Evolutionary conservation across 2,797 vertebrate genomes (phyloP).

Genomic region (Pangasius larnaudii): DNA sequence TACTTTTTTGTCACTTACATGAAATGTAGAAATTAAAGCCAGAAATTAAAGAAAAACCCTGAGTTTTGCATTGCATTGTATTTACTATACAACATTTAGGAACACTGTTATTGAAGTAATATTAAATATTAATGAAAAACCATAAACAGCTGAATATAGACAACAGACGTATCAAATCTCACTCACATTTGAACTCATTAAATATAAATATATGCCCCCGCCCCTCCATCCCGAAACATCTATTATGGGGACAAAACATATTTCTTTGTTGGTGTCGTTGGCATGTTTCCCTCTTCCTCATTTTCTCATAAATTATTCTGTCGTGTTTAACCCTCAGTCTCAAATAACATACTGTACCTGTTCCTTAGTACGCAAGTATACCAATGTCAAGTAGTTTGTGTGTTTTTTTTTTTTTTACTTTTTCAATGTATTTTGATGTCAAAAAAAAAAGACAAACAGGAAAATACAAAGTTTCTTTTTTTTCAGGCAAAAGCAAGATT

Average conservation of each 20-base stretch:
- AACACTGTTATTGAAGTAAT: neutral
- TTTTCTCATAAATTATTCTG: conserved; percentile 22
- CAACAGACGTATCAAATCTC: conserved; percentile 4
- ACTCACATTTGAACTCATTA: conserved; percentile 11
- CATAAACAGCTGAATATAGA: neutral
- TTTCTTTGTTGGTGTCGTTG: neutral
- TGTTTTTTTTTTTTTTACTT: neutral
- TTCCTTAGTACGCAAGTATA: neutral
- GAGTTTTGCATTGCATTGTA: neutral
- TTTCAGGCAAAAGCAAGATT: neutral
- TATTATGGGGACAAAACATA: conserved; percentile 1
- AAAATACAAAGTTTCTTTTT: neutral
- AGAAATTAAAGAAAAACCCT: neutral
- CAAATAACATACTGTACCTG: neutral
- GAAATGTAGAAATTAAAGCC: neutral
- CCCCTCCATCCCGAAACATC: neutral
- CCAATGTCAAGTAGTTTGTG: neutral
- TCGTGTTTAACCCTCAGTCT: neutral
- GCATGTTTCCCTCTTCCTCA: conserved; percentile 17
- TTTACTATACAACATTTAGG: neutral
- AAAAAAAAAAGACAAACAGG: neutral
- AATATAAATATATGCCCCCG: conserved; percentile 5
- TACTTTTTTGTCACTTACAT: neutral
- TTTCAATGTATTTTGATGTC: neutral
- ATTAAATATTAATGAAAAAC: conserved; percentile 1